These are phyloP conservation scores for Varroa destructor DNA, from an alignment of 1,140 invertebrate species.

Conservation along the genomic window DNA sequence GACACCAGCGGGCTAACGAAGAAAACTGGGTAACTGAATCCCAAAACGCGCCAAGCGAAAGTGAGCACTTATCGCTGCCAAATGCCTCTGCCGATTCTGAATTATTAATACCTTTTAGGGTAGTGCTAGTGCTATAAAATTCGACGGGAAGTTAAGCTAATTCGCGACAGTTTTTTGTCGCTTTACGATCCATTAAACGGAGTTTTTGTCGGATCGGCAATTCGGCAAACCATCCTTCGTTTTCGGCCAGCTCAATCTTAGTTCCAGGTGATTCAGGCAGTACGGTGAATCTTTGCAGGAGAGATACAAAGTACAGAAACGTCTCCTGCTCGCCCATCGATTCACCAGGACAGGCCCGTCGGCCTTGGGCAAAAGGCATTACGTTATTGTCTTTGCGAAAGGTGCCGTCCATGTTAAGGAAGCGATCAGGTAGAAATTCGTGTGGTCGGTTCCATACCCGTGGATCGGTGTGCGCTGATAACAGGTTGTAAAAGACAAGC, in stretches of 20 bases:
- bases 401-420: constrained; percentile 22
- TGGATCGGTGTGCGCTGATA: constrained; percentile 27
- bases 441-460: constrained; percentile 26
- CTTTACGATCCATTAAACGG: not conserved
- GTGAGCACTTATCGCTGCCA: no score
- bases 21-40: no score
- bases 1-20: no score
- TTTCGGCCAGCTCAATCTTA: constrained; percentile 21
- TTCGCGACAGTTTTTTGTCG: not conserved
- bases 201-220: constrained; percentile 2
- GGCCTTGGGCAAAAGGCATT: constrained; percentile 28
- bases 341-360: constrained; percentile 31
- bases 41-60: no score
- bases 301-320: constrained; percentile 29
- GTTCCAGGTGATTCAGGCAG: constrained; percentile 4
- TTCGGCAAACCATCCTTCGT: constrained; percentile 24
- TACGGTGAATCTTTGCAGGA: constrained; percentile 29
- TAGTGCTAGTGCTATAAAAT: no score
- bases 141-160: no score
- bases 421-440: constrained; percentile 28
- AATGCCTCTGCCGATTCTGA: no score
- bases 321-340: constrained; percentile 29
- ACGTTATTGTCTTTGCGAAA: constrained; percentile 29
- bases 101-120: no score
- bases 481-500: constrained; percentile 21